Percentiles rank a stretch among this genome's conserved stretches.
phyloP scores from a whole-genome alignment of 2,888 invertebrate genomes.

The Clanis bilineata region DNA sequence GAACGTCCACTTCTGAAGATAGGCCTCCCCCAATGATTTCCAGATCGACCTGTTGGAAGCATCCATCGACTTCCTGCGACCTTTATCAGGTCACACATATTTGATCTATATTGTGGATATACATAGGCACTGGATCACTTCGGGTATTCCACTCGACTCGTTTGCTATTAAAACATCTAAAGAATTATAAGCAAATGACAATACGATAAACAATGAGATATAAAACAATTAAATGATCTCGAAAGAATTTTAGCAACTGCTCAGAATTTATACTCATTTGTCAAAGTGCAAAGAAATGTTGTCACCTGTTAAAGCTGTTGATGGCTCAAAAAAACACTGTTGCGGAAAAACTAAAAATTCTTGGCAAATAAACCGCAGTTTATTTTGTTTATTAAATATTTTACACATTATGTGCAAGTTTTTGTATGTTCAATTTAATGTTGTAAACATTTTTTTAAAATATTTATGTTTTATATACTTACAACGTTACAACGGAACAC shows the following conservation, averaged over 20 bases:
- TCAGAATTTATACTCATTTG: conserved; percentile 41
- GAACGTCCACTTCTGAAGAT: too few relatives aligned
- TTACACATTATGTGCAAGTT: conserved; percentile 21
- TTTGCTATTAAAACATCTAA: too few relatives aligned
- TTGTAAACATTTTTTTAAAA: too few relatives aligned
- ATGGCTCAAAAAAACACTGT: conserved; percentile 37
- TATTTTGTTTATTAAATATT: conserved; percentile 21
- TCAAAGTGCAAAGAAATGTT: conserved; percentile 38
- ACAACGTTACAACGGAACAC: too few relatives aligned
- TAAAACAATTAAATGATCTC: not conserved
- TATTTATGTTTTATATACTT: too few relatives aligned
- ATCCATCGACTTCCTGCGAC: too few relatives aligned
- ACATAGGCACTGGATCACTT: too few relatives aligned
- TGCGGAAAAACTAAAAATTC: conserved; percentile 36
- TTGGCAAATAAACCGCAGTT: conserved; percentile 47
- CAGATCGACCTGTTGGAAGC: too few relatives aligned
- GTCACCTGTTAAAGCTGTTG: conserved; percentile 48
- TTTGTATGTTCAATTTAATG: not conserved
- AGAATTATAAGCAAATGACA: not conserved
- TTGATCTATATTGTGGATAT: too few relatives aligned
- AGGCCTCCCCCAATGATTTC: too few relatives aligned
- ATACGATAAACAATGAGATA: not conserved
- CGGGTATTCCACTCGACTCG: too few relatives aligned
- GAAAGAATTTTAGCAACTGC: conserved; percentile 11
- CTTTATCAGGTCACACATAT: too few relatives aligned